phyloP scores from a whole-genome alignment of 2,888 invertebrate genomes.

The Saturnia pavonia region DNA sequence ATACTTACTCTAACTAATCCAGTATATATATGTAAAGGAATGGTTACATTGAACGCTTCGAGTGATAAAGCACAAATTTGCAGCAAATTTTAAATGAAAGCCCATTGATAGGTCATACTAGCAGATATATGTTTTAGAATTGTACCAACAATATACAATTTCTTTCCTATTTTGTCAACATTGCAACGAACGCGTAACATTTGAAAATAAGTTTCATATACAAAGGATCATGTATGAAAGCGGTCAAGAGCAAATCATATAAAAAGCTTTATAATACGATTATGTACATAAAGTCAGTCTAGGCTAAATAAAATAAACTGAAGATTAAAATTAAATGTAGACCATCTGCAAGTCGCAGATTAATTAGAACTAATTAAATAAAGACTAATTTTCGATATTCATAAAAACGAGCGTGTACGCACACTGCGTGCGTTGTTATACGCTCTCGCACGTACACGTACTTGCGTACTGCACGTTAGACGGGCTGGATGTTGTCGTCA shows the following conservation, averaged over 20 bases:
- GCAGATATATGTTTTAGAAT: too few species aligned
- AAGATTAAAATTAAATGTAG: too few species aligned
- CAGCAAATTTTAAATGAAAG: not conserved
- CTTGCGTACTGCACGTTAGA: too few species aligned
- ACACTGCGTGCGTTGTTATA: too few species aligned
- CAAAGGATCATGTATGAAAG: not conserved
- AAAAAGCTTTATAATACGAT: not conserved
- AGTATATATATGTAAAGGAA: not conserved
- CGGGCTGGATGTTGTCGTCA: not conserved
- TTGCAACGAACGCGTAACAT: not conserved
- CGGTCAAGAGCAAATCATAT: not conserved
- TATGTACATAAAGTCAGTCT: not conserved
- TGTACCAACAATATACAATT: too few species aligned
- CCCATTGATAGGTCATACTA: too few species aligned
- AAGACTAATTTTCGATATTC: not conserved
- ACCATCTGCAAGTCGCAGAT: too few species aligned
- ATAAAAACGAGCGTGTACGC: too few species aligned
- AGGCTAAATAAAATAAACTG: not conserved
- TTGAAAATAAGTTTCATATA: not conserved
- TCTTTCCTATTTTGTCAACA: not conserved
- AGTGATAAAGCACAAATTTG: not conserved
- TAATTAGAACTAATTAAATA: too few species aligned
- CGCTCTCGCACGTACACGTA: too few species aligned
- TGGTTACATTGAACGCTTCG: conserved; percentile 10
- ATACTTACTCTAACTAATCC: not conserved